Conservation (phyloP, 2,797 vertebrate genomes). For the Apogon talboti region DNA sequence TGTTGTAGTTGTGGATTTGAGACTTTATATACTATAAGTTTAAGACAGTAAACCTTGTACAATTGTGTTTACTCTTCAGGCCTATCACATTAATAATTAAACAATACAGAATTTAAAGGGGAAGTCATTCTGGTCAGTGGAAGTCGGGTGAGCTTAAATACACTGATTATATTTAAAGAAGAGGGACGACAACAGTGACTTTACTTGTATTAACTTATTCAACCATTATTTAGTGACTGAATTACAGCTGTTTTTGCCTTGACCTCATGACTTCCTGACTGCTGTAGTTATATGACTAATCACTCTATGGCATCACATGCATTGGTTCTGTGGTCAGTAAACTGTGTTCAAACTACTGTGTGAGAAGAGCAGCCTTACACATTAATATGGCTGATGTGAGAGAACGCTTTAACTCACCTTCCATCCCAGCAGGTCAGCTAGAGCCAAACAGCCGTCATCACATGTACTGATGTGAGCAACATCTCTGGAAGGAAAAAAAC, state of each 20-base stretch:
- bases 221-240: not conserved
- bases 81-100: not conserved
- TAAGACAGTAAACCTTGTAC: too few species aligned
- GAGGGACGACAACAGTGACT: too few species aligned
- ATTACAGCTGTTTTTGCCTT: not conserved
- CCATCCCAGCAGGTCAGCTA: slow-evolving; percentile 92
- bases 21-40: not conserved
- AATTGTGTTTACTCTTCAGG: not conserved
- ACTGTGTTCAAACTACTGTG: not conserved
- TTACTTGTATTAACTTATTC: too few species aligned
- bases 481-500: slow-evolving; percentile 79
- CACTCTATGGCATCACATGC: not conserved
- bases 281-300: not conserved
- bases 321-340: not conserved
- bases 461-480: slow-evolving; percentile 91
- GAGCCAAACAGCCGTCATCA: slow-evolving; percentile 90
- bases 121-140: not conserved
- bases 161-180: not conserved
- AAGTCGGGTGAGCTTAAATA: not conserved
- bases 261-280: not conserved
- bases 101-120: not conserved
- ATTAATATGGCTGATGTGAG: not conserved
- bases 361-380: not conserved
- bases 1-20: not conserved
- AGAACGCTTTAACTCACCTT: slow-evolving; percentile 80